Conservation (phyloP, 2,113 vertebrate species). For the Podarcis raffonei region DNA sequence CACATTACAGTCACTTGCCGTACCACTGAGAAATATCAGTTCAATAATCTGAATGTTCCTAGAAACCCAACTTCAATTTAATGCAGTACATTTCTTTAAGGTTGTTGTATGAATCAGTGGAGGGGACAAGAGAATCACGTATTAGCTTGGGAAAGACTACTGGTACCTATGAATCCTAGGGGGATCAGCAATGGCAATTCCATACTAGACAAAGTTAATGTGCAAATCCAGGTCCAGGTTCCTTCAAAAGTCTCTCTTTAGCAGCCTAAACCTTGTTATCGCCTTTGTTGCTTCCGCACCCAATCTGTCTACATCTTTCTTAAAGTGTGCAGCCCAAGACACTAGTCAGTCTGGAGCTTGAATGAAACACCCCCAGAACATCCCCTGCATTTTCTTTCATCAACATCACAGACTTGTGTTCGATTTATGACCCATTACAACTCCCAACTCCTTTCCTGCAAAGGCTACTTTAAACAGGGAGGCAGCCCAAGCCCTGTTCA, state of each 20-base stretch:
- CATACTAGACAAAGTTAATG: neutral
- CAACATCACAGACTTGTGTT: neutral
- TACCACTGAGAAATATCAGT: neutral
- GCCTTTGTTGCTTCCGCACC: neutral
- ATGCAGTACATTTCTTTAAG: neutral
- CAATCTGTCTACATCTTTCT: neutral
- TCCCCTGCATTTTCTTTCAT: slow-evolving; percentile 13
- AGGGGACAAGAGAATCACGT: neutral
- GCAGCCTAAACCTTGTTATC: neutral
- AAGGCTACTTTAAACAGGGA: neutral
- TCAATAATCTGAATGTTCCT: neutral
- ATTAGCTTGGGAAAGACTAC: neutral
- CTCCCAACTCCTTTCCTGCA: neutral
- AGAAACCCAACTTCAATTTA: neutral
- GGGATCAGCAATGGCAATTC: too few relatives aligned
- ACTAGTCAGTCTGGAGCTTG: neutral
- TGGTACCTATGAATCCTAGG: neutral
- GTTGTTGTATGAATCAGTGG: neutral
- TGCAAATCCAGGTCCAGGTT: neutral
- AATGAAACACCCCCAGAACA: neutral
- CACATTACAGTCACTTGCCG: neutral
- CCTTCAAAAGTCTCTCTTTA: neutral
- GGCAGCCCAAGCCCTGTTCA: neutral
- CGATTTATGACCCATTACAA: neutral
- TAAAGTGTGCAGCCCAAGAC: neutral